Evolutionary conservation across 2,113 vertebrate genomes (phyloP).

Genomic region (Equus przewalskii): DNA sequence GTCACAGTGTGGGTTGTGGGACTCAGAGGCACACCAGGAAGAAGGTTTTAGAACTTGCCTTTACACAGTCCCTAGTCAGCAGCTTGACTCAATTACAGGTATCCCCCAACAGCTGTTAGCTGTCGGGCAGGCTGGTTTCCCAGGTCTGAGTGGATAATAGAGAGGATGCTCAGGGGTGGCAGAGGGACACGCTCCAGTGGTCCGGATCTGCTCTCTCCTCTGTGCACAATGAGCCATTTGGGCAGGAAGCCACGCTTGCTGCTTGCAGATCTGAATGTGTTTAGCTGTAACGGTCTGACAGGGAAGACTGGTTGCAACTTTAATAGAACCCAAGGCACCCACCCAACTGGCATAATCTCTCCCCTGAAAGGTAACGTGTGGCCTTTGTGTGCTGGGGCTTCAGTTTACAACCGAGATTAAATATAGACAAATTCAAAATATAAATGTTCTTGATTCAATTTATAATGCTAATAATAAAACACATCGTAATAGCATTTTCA

Average conservation of each 20-base stretch:
- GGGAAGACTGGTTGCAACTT: slow-evolving; percentile 51
- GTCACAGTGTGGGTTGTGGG: not conserved
- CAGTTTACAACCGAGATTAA: not conserved
- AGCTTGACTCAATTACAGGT: slow-evolving; percentile 45
- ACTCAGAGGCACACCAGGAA: not conserved
- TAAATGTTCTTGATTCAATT: not conserved
- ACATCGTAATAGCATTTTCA: not conserved
- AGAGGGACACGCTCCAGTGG: slow-evolving; percentile 37
- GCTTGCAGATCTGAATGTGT: not conserved
- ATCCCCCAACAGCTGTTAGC: slow-evolving; percentile 7
- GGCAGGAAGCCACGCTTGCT: not conserved
- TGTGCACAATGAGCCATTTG: not conserved
- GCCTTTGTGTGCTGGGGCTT: not conserved
- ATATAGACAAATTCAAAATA: slow-evolving; percentile 36
- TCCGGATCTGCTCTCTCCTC: not conserved
- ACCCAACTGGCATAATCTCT: not conserved
- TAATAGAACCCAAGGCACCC: slow-evolving; percentile 37
- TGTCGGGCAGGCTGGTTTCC: not conserved
- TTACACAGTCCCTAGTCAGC: not conserved
- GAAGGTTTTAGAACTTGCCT: not conserved
- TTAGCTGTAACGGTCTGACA: not conserved
- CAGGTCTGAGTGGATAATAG: slow-evolving; percentile 10
- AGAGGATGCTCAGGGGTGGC: not conserved
- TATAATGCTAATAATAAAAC: slow-evolving; percentile 27
- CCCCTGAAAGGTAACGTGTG: not conserved